Conservation (phyloP, 1,140 invertebrate species). For the Drosophila gunungcola region DNA sequence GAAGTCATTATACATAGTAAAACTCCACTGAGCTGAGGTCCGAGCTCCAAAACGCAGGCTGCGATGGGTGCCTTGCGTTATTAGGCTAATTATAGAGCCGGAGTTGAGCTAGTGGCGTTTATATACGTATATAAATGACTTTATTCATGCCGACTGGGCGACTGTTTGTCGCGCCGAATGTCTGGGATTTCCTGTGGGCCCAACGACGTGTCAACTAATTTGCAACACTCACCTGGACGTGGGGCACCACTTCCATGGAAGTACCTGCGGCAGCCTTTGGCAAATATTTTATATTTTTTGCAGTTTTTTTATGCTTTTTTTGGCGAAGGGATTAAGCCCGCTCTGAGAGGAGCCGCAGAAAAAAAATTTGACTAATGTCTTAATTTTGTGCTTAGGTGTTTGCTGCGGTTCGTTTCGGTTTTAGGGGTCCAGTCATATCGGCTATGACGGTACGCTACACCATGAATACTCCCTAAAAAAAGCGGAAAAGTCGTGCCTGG, state of each 20-base stretch:
- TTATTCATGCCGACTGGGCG: slow-evolving; percentile 76
- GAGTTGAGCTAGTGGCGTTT: slow-evolving; percentile 32
- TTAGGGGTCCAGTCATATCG: slow-evolving; percentile 18
- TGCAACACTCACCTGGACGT: slow-evolving; percentile 71
- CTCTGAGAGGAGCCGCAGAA: slow-evolving; percentile 22
- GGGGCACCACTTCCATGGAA: slow-evolving; percentile 71
- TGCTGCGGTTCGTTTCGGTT: slow-evolving; percentile 53
- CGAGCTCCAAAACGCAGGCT: slow-evolving; percentile 22
- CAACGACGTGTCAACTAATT: slow-evolving; percentile 81
- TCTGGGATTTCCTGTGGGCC: slow-evolving; percentile 52
- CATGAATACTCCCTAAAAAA: slow-evolving; percentile 4
- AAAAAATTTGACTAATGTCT: slow-evolving; percentile 78
- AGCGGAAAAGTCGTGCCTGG: slow-evolving; percentile 61
- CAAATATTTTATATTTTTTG: slow-evolving; percentile 27
- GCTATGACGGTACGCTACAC: slow-evolving; percentile 30
- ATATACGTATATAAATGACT: slow-evolving; percentile 64
- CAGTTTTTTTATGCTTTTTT: slow-evolving; percentile 1
- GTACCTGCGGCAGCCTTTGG: slow-evolving; percentile 71
- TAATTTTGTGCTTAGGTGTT: slow-evolving; percentile 78
- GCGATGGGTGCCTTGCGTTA: slow-evolving; percentile 59
- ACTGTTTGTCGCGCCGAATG: slow-evolving; percentile 72
- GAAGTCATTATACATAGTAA: slow-evolving; percentile 75
- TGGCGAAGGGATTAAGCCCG: slow-evolving; percentile 66
- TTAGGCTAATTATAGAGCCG: slow-evolving; percentile 81
- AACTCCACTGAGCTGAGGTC: slow-evolving; percentile 23